A percentile compares a stretch with the other conserved stretches of the same genome.
These are phyloP conservation scores for Hiodon alosoides DNA, from an alignment of 2,113 vertebrate genomes.

Conservation along the genomic window DNA sequence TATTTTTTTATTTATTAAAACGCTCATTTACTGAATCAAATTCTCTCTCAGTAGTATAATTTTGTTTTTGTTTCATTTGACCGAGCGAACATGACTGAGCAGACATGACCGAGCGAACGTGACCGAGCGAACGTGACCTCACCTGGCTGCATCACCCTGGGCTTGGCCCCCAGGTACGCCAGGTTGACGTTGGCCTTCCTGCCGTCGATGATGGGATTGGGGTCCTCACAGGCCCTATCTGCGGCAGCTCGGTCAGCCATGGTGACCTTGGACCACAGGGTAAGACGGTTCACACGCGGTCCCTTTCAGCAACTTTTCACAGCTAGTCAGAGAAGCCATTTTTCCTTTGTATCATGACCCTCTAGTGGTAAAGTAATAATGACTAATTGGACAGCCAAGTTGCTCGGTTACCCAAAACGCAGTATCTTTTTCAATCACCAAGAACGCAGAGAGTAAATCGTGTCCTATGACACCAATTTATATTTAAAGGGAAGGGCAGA, in stretches of 20 bases:
- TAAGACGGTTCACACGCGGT: not conserved
- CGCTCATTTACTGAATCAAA: not conserved
- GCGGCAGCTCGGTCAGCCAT: constrained; percentile 91
- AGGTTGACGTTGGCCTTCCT: constrained; percentile 96
- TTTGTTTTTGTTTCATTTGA: not conserved
- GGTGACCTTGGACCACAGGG: constrained; percentile 73
- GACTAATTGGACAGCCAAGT: too few relatives aligned
- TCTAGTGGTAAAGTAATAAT: too few relatives aligned
- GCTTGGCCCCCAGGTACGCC: constrained; percentile 93
- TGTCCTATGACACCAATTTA: too few relatives aligned
- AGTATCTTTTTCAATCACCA: too few relatives aligned
- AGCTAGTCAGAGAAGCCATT: constrained; percentile 58
- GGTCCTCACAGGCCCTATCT: constrained; percentile 91
- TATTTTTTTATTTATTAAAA: too few relatives aligned
- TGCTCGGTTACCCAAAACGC: too few relatives aligned
- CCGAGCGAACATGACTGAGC: not conserved
- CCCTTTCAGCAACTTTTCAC: too few relatives aligned
- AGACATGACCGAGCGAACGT: not conserved
- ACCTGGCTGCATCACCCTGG: constrained; percentile 95
- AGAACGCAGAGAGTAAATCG: too few relatives aligned
- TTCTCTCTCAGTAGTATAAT: not conserved
- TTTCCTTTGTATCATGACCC: constrained; percentile 59
- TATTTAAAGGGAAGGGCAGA: too few relatives aligned
- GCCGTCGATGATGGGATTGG: constrained; percentile 97
- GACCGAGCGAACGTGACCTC: constrained; percentile 37